These are phyloP conservation scores for Thunnus thynnus DNA, from an alignment of 2,113 vertebrate genomes.

Conservation along the genomic window DNA sequence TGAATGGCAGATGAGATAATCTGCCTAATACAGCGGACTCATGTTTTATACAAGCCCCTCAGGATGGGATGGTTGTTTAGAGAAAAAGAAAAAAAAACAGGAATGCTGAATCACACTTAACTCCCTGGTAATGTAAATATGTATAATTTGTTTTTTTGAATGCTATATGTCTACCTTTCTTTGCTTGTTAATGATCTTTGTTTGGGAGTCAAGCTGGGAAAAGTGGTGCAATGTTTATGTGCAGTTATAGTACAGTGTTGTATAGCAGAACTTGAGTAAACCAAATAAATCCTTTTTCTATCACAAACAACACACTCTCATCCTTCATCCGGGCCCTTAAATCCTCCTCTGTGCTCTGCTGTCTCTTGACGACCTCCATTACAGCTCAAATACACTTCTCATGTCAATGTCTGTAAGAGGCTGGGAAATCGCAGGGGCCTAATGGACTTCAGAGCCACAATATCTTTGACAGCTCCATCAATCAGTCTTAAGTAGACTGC, in stretches of 20 bases:
- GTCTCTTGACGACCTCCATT: conserved; percentile 63
- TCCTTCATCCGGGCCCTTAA: conserved; percentile 24
- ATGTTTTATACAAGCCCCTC: conserved; percentile 51
- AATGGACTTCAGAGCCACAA: conserved; percentile 61
- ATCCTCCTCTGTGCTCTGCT: conserved; percentile 36
- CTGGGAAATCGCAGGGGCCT: conserved; percentile 54
- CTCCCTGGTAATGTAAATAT: conserved; percentile 7
- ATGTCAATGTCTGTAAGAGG: conserved; percentile 54
- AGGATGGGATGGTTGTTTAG: conserved; percentile 29
- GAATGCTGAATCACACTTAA: conserved; percentile 24
- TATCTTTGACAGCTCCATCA: conserved; percentile 60
- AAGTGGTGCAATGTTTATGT: neutral
- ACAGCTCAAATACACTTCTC: conserved; percentile 59
- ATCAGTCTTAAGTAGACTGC: conserved; percentile 59
- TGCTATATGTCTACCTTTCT: neutral
- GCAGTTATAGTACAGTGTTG: neutral
- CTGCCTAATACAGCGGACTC: conserved; percentile 69
- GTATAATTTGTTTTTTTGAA: neutral
- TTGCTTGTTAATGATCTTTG: neutral
- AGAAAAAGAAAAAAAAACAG: conserved; percentile 39
- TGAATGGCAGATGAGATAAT: conserved; percentile 77
- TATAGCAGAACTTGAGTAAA: neutral
- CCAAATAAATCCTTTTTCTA: conserved; percentile 10
- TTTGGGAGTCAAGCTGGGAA: neutral
- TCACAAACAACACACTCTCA: conserved; percentile 20